Conservation (phyloP, 2,888 invertebrate species). For the Apodemia zela region DNA sequence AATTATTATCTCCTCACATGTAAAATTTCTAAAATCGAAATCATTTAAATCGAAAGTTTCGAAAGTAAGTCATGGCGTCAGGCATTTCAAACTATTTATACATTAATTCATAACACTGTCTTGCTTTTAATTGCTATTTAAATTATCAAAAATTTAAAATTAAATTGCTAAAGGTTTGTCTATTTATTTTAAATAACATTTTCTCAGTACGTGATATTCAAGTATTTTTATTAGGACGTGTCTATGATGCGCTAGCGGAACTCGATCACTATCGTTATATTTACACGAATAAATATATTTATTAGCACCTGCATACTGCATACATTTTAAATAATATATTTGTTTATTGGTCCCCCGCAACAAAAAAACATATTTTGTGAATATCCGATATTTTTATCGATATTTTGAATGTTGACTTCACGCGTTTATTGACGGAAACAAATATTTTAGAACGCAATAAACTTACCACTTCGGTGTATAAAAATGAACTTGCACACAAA, state of each 20-base stretch:
- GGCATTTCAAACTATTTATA: not conserved
- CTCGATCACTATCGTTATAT: no score
- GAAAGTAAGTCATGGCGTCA: not conserved
- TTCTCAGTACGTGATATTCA: no score
- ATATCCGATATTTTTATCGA: not conserved
- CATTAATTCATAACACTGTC: not conserved
- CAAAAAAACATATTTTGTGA: not conserved
- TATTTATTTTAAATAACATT: no score
- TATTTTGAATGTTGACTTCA: not conserved
- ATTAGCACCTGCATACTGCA: no score
- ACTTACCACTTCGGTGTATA: not conserved
- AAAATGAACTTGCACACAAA: slow-evolving; percentile 3
- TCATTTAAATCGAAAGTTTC: slow-evolving; percentile 2
- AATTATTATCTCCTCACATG: not conserved
- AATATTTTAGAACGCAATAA: slow-evolving; percentile 10
- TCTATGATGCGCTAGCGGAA: no score
- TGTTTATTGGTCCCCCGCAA: not conserved
- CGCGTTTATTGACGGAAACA: slow-evolving; percentile 1
- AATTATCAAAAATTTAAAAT: not conserved
- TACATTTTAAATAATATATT: no score
- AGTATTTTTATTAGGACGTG: no score
- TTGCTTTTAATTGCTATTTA: not conserved
- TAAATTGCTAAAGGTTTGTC: not conserved
- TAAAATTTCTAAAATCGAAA: not conserved
- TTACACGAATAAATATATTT: no score